These are phyloP conservation scores for Megaustenia siamemsis DNA, from an alignment of 2,888 invertebrate species.

Conservation along the genomic window DNA sequence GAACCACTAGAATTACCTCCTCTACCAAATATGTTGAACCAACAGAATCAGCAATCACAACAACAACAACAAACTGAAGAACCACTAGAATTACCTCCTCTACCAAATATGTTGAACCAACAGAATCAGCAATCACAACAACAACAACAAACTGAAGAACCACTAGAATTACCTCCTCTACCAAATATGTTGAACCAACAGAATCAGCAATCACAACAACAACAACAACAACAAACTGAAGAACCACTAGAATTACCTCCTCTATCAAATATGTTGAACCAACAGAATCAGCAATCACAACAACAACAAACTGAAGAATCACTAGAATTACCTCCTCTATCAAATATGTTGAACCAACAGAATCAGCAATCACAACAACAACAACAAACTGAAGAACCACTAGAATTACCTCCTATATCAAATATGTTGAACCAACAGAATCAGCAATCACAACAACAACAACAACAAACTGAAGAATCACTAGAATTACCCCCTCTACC, in stretches of 20 bases:
- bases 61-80: neutral
- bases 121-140: neutral
- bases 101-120: neutral
- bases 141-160: neutral
- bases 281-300: neutral
- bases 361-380: neutral
- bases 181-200: neutral
- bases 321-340: neutral
- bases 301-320: neutral
- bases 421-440: neutral
- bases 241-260: neutral
- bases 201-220: neutral
- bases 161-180: neutral
- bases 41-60: neutral
- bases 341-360: neutral
- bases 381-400: neutral
- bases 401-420: neutral
- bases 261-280: neutral
- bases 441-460: neutral
- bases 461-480: neutral
- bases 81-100: neutral
- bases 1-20: neutral
- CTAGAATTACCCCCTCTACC: neutral
- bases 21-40: neutral
- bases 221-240: no score